A percentile compares a stretch with the other conserved stretches of the same genome.
Conservation (phyloP, 2,797 vertebrate species). For the Eidolon dupreanum region DNA sequence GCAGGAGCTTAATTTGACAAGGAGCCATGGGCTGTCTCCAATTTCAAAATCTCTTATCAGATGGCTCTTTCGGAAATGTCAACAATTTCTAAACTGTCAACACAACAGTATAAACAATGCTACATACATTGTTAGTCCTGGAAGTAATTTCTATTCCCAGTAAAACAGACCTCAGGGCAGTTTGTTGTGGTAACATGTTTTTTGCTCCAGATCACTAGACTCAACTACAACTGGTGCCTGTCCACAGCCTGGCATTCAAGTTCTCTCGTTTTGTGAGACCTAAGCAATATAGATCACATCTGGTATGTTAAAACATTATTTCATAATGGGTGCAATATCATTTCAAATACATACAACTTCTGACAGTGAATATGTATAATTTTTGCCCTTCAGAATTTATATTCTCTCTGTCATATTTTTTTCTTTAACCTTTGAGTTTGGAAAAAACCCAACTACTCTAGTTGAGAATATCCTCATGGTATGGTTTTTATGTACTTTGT, state of each 20-base stretch:
- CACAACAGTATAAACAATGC: neutral
- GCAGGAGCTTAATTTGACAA: slow-evolving; percentile 21
- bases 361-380: neutral
- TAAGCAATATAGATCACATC: neutral
- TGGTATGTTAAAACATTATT: slow-evolving; percentile 15
- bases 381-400: slow-evolving; percentile 10
- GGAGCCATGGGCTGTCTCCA: neutral
- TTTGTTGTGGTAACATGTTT: slow-evolving; percentile 8
- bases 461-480: neutral
- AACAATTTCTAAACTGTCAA: slow-evolving; percentile 15
- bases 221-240: neutral
- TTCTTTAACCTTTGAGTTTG: slow-evolving; percentile 10
- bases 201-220: neutral
- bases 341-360: neutral
- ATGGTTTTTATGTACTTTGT: slow-evolving; percentile 3
- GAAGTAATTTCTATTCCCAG: neutral
- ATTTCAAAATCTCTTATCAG: slow-evolving; percentile 33
- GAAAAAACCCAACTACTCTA: neutral
- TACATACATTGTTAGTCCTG: neutral
- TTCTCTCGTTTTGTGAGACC: slow-evolving; percentile 2
- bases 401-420: neutral
- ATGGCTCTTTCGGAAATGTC: slow-evolving; percentile 34
- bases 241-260: neutral
- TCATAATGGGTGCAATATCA: neutral
- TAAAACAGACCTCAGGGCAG: slow-evolving; percentile 29